Evolutionary conservation across 2,113 vertebrate species (phyloP).

Genomic region (Hoplias malabaricus): DNA sequence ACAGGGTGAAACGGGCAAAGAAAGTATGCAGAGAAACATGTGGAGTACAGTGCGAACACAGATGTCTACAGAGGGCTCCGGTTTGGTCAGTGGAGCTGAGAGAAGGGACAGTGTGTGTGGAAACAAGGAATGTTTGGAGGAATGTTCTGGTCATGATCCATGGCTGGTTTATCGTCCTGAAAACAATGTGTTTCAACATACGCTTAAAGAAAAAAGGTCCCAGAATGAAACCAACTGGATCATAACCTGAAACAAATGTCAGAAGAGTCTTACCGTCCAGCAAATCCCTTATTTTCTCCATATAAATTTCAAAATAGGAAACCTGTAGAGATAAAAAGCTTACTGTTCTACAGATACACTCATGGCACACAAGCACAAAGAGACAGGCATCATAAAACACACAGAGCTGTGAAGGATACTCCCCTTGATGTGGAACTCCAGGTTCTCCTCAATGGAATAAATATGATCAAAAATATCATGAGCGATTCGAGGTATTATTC

Average conservation of each 20-base stretch:
- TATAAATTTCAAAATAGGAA: conserved; percentile 88
- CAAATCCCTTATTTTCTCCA: conserved; percentile 88
- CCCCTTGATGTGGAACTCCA: conserved; percentile 95
- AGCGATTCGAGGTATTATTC: conserved; percentile 90
- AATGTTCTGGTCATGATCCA: too few species aligned
- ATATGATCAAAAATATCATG: conserved; percentile 94
- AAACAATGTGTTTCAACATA: too few species aligned
- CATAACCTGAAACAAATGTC: too few species aligned
- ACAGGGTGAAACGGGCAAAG: too few species aligned
- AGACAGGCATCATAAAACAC: not conserved
- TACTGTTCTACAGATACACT: not conserved
- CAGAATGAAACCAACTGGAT: not conserved
- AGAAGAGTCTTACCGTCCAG: conserved; percentile 78
- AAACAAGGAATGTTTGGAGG: too few species aligned
- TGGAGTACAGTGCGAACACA: too few species aligned
- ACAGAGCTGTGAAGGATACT: not conserved
- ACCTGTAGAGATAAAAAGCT: conserved; percentile 68
- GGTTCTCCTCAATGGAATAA: conserved; percentile 96
- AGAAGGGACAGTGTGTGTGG: too few species aligned
- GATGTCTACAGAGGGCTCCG: too few species aligned
- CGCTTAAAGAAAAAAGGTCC: too few species aligned
- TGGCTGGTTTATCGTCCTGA: too few species aligned
- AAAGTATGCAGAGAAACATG: too few species aligned
- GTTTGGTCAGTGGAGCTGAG: too few species aligned
- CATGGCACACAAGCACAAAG: not conserved